Base-by-base conservation (phyloP, 2,888 invertebrate genomes). In the Chymomyza fuscimana region DNA sequence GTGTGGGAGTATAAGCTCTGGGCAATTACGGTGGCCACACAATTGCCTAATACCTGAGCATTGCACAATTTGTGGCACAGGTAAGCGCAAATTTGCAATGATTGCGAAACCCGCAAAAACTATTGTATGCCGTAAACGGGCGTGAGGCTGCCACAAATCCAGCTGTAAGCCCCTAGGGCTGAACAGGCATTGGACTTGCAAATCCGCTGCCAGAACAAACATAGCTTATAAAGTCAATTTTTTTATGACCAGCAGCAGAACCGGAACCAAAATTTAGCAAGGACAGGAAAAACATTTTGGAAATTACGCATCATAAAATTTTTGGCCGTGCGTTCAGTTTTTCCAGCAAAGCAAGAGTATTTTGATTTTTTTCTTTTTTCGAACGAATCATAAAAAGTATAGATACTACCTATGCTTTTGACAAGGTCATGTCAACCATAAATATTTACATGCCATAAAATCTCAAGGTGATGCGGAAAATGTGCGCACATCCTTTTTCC, bases 361-460 rank as follows among this genome's bases (percentile, higher is more conserved):
- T 46, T 62, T 58, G 32, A 25, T 40, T n/a, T 5, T 56, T 29
- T 68, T 51, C 61, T 19, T 36, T 71, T 75, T 83, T 86, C 86
- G 52, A 50, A 9, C 50, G 86, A 84, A 87, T 72, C 86, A 74
- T 82, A 85, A 85, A 84, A 86, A 77, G 51, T 60, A 56, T 51
- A 63, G 65, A 72, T 69, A 54, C 51, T 16, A 22, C 29, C 19
- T 64, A 19, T 29, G 22, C 61, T 73, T 63, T 67, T 75, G 81
- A 74, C 86, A 88, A 86, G 86, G 86, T 80, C 86, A 76, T 78
- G 86, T 74, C 78, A 86, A 79, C 80, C 81, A 87, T 86, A 88
- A 87, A 88, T 86, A 86, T 83, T 85, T 81, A 86, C 87, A 87
- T 84, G 84, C 22, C 86, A 78, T 86, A 86, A 86, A 86, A 79